Conservation (phyloP, 2,797 vertebrate species). For the Chaetodon trifasciatus region DNA sequence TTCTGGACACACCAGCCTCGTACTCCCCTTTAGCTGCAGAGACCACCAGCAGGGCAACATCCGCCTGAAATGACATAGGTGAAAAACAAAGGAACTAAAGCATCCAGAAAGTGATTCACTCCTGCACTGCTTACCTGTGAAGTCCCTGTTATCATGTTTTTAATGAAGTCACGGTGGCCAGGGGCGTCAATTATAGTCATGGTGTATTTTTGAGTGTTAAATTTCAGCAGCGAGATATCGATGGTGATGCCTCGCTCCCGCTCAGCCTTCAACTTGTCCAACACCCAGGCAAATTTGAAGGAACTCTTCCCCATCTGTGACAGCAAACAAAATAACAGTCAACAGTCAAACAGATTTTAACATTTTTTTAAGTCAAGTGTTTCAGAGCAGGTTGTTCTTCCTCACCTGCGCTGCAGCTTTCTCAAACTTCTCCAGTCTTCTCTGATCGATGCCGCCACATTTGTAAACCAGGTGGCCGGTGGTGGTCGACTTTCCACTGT, state of each 20-base stretch:
- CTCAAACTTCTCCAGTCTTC: conserved; percentile 88
- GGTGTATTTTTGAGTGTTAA: conserved; percentile 85
- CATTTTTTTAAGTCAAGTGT: neutral
- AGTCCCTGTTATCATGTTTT: conserved; percentile 91
- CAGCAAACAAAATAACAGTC: rapidly evolving
- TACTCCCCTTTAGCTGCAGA: conserved; percentile 89
- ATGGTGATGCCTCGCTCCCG: conserved; percentile 89
- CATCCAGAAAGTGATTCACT: rapidly evolving
- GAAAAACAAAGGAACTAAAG: rapidly evolving
- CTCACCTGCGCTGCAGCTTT: conserved; percentile 85
- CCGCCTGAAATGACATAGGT: conserved; percentile 79
- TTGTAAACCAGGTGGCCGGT: conserved; percentile 89
- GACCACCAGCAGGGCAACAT: conserved; percentile 87
- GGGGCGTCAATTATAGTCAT: conserved; percentile 90
- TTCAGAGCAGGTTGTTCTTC: rapidly evolving
- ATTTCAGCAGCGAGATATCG: conserved; percentile 88
- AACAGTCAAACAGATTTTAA: neutral
- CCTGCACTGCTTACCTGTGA: conserved; percentile 77
- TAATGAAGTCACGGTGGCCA: conserved; percentile 89
- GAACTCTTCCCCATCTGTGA: conserved; percentile 87
- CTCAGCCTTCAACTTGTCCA: conserved; percentile 89
- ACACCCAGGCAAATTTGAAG: conserved; percentile 89
- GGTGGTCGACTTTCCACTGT: conserved; percentile 90
- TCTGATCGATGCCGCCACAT: conserved; percentile 87
- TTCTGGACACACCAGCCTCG: conserved; percentile 87